phyloP scores from a whole-genome alignment of 2,888 invertebrate species.

The Mylabris sibirica region DNA sequence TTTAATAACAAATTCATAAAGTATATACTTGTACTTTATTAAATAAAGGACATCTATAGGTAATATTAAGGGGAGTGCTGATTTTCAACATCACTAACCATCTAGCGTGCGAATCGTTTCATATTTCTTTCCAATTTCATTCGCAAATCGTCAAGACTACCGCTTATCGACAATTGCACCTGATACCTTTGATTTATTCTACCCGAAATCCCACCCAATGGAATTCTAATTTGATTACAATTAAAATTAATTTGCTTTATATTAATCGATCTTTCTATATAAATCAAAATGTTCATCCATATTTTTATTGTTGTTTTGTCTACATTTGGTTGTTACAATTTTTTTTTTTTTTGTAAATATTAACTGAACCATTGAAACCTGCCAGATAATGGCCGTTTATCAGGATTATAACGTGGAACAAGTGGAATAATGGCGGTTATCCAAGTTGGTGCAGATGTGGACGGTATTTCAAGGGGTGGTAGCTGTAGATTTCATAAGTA shows the following conservation, averaged over 20 bases:
- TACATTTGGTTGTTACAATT: neutral
- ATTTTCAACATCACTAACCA: neutral
- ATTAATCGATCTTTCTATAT: neutral
- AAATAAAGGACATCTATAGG: constrained; percentile 20
- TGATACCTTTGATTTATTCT: constrained; percentile 26
- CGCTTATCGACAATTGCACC: constrained; percentile 16
- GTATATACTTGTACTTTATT: constrained; percentile 32
- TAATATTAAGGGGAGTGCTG: neutral
- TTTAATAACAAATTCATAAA: constrained; percentile 38
- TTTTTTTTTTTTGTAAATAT: neutral
- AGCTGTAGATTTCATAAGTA: constrained; percentile 31
- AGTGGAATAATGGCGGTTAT: constrained; percentile 39
- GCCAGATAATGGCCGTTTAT: constrained; percentile 34
- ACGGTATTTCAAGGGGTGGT: constrained; percentile 30
- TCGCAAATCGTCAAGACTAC: constrained; percentile 23
- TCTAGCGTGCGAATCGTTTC: neutral
- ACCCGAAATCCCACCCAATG: neutral
- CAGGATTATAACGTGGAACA: constrained; percentile 38
- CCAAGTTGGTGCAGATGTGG: constrained; percentile 37
- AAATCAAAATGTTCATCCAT: neutral
- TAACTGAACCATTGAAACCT: constrained; percentile 17
- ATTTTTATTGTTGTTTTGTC: neutral
- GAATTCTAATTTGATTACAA: neutral
- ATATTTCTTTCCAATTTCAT: constrained; percentile 17
- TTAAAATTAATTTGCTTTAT: neutral